Percentiles rank a stretch among this genome's conserved stretches.
These are phyloP conservation scores for Cygnus atratus DNA, from an alignment of 2,113 vertebrate genomes.

Conservation along the genomic window DNA sequence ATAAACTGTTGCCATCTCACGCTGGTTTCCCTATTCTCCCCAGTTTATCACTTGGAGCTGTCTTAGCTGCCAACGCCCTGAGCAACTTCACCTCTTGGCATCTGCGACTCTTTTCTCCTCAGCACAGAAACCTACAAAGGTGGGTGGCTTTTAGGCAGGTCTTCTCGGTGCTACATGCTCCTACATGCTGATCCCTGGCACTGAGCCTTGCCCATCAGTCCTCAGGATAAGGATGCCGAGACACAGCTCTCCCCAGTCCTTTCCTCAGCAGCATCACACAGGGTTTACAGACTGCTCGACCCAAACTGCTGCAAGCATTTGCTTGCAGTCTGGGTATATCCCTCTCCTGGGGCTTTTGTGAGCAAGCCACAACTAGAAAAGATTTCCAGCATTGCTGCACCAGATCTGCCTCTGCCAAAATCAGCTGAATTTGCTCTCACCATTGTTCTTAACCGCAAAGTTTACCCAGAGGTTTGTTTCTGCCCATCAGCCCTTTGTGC, in stretches of 20 bases:
- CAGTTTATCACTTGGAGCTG: not conserved
- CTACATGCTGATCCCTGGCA: accelerated
- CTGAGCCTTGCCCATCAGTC: not conserved
- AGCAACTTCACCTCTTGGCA: not conserved
- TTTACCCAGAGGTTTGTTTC: not conserved
- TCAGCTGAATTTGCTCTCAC: not conserved
- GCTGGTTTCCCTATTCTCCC: not conserved
- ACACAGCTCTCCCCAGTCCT: accelerated
- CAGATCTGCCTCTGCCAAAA: not conserved
- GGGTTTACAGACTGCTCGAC: not conserved
- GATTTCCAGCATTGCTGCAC: accelerated
- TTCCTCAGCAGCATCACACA: not conserved
- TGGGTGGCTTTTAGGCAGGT: not conserved
- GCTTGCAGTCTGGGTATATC: not conserved
- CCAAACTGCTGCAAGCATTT: not conserved
- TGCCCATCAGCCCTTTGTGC: not conserved
- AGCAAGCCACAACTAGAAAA: slow-evolving; percentile 1
- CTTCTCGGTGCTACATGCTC: no score
- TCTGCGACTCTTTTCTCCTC: not conserved
- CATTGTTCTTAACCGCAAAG: not conserved
- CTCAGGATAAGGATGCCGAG: accelerated
- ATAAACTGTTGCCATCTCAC: not conserved
- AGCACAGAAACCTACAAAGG: not conserved
- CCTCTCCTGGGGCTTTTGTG: accelerated
- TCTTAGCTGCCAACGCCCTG: not conserved